phyloP scores from a whole-genome alignment of 2,888 invertebrate genomes.

The Papilio protenor region DNA sequence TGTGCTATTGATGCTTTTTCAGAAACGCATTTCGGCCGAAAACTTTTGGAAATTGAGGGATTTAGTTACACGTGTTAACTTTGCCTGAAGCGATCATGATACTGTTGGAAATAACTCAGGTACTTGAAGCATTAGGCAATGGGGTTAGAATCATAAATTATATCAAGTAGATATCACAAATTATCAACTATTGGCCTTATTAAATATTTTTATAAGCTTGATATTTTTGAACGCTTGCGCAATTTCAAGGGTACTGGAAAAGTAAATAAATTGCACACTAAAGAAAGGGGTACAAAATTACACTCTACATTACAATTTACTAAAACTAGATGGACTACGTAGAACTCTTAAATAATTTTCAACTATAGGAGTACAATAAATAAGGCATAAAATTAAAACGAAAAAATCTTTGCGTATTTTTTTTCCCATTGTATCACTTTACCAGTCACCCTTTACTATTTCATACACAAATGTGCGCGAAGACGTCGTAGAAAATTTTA shows the following conservation, averaged over 20 bases:
- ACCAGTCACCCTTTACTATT: constrained; percentile 56
- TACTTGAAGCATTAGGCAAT: constrained; percentile 68
- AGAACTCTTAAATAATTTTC: neutral
- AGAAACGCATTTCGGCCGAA: constrained; percentile 76
- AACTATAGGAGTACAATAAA: neutral
- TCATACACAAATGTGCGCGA: constrained; percentile 53
- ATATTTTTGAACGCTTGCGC: constrained; percentile 43
- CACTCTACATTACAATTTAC: constrained; percentile 38
- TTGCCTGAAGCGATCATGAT: constrained; percentile 72
- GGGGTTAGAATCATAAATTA: constrained; percentile 64
- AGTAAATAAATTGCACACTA: constrained; percentile 53
- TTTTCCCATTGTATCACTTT: constrained; percentile 52
- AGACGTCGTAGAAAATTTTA: constrained; percentile 53
- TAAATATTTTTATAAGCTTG: constrained; percentile 48
- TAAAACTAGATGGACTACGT: neutral
- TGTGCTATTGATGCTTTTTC: constrained; percentile 73
- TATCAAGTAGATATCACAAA: constrained; percentile 37
- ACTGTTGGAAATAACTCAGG: constrained; percentile 79
- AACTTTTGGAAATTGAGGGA: constrained; percentile 74
- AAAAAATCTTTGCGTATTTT: neutral
- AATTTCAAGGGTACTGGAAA: constrained; percentile 52
- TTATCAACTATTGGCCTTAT: constrained; percentile 53
- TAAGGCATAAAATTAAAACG: neutral
- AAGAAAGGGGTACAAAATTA: constrained; percentile 44
- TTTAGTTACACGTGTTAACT: constrained; percentile 66